Evolutionary conservation across 23 tunicate genomes (phyloP).

Genomic region (Clavelina lepadiformis): DNA sequence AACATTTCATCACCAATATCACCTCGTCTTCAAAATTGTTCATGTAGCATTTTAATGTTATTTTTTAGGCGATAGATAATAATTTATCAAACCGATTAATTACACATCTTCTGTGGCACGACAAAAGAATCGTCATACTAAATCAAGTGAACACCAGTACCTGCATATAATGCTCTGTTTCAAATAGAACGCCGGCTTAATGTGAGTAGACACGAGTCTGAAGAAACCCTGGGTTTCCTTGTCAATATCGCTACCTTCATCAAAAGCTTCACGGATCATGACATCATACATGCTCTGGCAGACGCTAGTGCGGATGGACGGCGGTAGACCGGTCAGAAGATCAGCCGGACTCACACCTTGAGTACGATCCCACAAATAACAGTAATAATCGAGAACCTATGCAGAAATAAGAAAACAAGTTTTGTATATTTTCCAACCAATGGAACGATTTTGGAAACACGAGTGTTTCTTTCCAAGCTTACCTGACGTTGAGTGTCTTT

Average conservation of each 20-base stretch:
- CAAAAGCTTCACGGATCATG: constrained; percentile 74
- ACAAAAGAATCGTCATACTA: neutral
- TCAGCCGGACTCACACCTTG: constrained; percentile 79
- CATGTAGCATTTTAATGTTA: neutral
- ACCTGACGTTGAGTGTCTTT: constrained; percentile 73
- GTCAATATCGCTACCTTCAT: constrained; percentile 14
- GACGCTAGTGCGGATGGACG: constrained; percentile 67
- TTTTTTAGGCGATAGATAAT: neutral
- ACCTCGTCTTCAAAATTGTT: constrained; percentile 25
- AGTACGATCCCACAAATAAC: constrained; percentile 87
- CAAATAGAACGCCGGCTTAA: constrained; percentile 55
- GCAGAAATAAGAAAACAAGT: neutral
- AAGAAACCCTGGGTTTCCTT: constrained; percentile 78
- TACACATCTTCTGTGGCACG: too few species aligned
- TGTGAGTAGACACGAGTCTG: constrained; percentile 67
- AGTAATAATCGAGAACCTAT: constrained; percentile 76
- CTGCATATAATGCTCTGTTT: constrained; percentile 76
- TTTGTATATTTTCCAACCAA: too few species aligned
- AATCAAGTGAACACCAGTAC: constrained; percentile 9
- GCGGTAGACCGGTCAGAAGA: constrained; percentile 66
- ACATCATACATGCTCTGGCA: constrained; percentile 90
- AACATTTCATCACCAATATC: constrained; percentile 92
- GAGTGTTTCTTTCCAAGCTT: neutral
- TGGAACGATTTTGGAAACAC: neutral
- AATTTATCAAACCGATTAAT: neutral